A percentile compares a stretch with the other conserved stretches of the same genome.
Conservation (phyloP, 2,797 vertebrate species). For the Hydrocynus forskahlii region DNA sequence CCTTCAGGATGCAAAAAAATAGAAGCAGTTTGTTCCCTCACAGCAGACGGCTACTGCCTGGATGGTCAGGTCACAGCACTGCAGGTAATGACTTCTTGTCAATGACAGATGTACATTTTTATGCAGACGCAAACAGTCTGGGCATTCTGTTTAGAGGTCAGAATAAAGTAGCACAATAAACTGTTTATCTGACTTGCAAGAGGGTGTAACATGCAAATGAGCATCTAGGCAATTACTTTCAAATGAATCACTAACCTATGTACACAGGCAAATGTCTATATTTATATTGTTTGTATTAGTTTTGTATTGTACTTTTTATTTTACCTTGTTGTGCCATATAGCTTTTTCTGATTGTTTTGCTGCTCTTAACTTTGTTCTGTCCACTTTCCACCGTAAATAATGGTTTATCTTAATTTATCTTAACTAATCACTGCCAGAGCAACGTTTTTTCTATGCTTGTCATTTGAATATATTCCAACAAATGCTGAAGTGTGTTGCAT, state of each 20-base stretch:
- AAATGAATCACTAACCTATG: not conserved
- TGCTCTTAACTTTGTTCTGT: too few relatives aligned
- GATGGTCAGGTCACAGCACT: not conserved
- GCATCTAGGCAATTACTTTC: not conserved
- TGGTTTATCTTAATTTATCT: too few relatives aligned
- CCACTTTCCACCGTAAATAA: too few relatives aligned
- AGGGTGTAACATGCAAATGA: not conserved
- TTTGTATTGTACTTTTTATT: too few relatives aligned
- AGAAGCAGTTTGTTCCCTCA: not conserved
- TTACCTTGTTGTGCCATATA: too few relatives aligned
- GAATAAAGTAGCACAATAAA: not conserved
- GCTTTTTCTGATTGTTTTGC: too few relatives aligned
- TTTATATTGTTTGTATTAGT: too few relatives aligned
- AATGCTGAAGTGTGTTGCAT: too few relatives aligned
- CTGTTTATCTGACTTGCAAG: not conserved
- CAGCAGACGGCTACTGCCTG: not conserved
- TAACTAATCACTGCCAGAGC: too few relatives aligned
- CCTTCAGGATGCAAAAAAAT: conserved; percentile 17
- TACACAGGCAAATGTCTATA: too few relatives aligned
- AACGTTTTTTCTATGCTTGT: too few relatives aligned
- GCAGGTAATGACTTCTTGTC: conserved; percentile 1
- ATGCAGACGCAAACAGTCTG: not conserved
- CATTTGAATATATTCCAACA: too few relatives aligned
- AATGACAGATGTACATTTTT: not conserved
- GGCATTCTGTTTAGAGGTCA: not conserved